Evolutionary conservation across 2,888 invertebrate species (phyloP).

Genomic region (Mimumesa dahlbomi): DNA sequence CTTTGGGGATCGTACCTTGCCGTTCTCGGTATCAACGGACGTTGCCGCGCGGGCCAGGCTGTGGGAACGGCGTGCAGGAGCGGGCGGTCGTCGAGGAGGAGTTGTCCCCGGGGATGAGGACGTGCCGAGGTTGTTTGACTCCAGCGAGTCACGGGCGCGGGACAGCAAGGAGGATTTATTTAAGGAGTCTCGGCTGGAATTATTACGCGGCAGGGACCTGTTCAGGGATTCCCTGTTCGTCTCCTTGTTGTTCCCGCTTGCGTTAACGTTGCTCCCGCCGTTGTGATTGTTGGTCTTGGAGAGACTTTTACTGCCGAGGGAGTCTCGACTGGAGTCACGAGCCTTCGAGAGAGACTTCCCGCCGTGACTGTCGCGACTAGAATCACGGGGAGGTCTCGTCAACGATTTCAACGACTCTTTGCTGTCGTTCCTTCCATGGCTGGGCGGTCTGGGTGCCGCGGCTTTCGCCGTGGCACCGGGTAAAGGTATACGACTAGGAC

Average conservation of each 20-base stretch:
- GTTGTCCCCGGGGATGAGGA: conserved; percentile 70
- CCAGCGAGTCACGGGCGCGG: conserved; percentile 75
- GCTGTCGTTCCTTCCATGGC: conserved; percentile 74
- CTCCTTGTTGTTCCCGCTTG: conserved; percentile 66
- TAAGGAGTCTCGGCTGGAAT: conserved; percentile 74
- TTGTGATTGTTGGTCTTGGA: conserved; percentile 58
- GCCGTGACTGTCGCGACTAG: conserved; percentile 73
- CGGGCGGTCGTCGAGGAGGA: conserved; percentile 77
- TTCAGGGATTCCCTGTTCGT: conserved; percentile 72
- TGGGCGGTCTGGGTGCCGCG: conserved; percentile 85
- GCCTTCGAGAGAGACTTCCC: conserved; percentile 70
- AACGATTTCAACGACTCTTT: conserved; percentile 76
- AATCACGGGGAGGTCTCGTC: conserved; percentile 73
- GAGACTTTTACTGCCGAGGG: conserved; percentile 73
- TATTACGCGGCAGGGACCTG: conserved; percentile 75
- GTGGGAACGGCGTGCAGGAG: conserved; percentile 78
- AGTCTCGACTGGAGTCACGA: conserved; percentile 75
- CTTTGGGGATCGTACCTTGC: conserved; percentile 87
- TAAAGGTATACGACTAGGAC: conserved; percentile 88
- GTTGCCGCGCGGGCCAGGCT: conserved; percentile 73
- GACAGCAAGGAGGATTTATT: conserved; percentile 76
- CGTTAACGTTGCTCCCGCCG: conserved; percentile 41
- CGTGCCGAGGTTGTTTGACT: conserved; percentile 69
- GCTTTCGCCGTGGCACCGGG: conserved; percentile 81
- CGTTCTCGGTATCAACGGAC: conserved; percentile 80